Evolutionary conservation across 2,797 vertebrate genomes (phyloP), one percentile per base, ranked within the genome.

Genomic region (Rhinoraja longicauda): DNA sequence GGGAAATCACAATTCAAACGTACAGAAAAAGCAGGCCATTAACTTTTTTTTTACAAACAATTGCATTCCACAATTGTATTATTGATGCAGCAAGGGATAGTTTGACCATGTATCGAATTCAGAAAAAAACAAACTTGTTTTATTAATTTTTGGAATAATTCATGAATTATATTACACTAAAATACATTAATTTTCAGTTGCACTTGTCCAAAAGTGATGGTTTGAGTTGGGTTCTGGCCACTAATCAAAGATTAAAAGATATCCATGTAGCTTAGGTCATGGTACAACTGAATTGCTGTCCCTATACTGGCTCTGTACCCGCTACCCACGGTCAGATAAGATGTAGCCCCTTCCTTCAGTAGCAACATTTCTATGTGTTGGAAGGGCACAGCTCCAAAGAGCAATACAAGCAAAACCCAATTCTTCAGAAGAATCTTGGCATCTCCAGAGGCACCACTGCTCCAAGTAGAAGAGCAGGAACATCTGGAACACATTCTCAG

Each of bases 401-500:
- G 76, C 76, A 36, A 17, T 36, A 36, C n/a, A 32, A 77, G 59
- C 53, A 84, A 84, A 88, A 67, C 62, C 84, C 59, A 67, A n/a
- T 19, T 78, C 32, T 39, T 88, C 59, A 88, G 62, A 19, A 36
- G 59, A 67, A 67, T 67, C 84, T 36, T 32, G 32, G 59, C 62
- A 88, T 64, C 21, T 24, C n/a, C 32, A 36, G n/a, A 88, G 59
- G 59, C 84, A 36, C 10, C n/a, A 67, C 13, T 67, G 64, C 59
- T 67, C 29, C 32, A 88, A 88, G 8, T 32, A 88, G 62, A 88
- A 21, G 62, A 88, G n/a, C 32, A 88, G 67, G 32, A 88, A 32
- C 84, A 88, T 62, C 62, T 88, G 84, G 84, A 88, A 88, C 62
- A 88, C n/a, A 88, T 88, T 88, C 62, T 67, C 17, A 67, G 17